Evolutionary conservation across 2,113 vertebrate species (phyloP).

Genomic region (Willisornis vidua): DNA sequence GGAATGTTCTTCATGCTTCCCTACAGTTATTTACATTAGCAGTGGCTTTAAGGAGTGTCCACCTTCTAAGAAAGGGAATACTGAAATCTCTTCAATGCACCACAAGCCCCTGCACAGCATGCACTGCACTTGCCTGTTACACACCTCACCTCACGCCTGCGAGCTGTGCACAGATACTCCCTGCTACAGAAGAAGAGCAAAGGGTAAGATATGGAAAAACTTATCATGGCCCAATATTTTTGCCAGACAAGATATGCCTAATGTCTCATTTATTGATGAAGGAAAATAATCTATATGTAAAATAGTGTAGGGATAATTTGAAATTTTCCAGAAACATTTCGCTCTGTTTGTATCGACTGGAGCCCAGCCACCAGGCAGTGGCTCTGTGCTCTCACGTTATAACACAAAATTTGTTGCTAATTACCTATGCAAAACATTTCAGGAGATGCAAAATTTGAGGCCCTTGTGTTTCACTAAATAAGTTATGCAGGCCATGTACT

Average conservation of each 20-base stretch:
- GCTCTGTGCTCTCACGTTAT: background rate
- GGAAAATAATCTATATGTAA: background rate
- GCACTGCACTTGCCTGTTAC: background rate
- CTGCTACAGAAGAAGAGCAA: background rate
- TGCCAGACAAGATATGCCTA: background rate
- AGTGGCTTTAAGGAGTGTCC: background rate
- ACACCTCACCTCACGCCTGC: background rate
- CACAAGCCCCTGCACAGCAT: background rate
- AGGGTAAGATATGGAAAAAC: background rate
- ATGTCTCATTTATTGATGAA: background rate
- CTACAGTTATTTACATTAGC: background rate
- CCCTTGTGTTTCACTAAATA: background rate
- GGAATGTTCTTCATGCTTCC: background rate
- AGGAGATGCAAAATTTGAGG: background rate
- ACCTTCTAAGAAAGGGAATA: background rate
- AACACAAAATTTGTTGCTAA: background rate
- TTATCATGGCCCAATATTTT: background rate
- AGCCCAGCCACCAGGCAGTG: rapidly evolving
- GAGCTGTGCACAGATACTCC: background rate
- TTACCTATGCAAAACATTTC: background rate
- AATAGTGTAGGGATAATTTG: background rate
- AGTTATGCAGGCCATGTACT: rapidly evolving
- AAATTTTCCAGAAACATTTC: background rate
- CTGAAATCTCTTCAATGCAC: background rate
- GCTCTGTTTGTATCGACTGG: background rate